phyloP scores from a whole-genome alignment of 2,797 vertebrate genomes.

The Streptopelia turtur region DNA sequence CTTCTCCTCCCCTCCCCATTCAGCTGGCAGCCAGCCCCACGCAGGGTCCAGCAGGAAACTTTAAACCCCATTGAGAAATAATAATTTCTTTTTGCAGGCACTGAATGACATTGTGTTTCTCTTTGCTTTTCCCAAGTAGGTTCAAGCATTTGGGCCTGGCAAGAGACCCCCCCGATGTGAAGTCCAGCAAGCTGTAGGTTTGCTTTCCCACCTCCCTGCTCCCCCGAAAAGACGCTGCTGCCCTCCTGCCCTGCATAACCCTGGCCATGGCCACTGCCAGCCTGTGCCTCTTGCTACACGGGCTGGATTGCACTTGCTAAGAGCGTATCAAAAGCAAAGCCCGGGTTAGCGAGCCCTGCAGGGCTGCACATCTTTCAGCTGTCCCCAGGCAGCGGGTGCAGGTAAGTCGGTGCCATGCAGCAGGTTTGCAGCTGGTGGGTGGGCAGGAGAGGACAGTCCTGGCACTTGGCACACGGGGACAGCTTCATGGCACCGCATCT shows the following conservation, averaged over 20 bases:
- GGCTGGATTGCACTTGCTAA: not conserved
- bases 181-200: not conserved
- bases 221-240: not conserved
- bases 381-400: not conserved
- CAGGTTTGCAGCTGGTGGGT: not conserved
- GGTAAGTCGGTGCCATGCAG: not conserved
- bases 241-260: not conserved
- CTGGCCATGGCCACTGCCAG: not conserved
- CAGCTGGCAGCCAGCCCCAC: not conserved
- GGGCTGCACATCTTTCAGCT: not conserved
- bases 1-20: not conserved
- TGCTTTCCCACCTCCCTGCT: not conserved
- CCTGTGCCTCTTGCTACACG: fast-evolving
- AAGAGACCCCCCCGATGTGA: fast-evolving
- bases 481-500: not conserved
- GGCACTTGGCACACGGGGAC: not conserved
- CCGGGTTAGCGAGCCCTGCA: not conserved
- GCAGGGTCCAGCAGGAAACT: not conserved
- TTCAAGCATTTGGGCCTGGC: not conserved
- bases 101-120: not conserved
- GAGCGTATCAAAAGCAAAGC: not conserved
- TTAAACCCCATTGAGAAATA: not conserved
- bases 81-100: not conserved
- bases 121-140: not conserved
- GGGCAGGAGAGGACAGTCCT: not conserved